Conservation (phyloP, 2,888 invertebrate genomes). For the Adelphocoris suturalis region DNA sequence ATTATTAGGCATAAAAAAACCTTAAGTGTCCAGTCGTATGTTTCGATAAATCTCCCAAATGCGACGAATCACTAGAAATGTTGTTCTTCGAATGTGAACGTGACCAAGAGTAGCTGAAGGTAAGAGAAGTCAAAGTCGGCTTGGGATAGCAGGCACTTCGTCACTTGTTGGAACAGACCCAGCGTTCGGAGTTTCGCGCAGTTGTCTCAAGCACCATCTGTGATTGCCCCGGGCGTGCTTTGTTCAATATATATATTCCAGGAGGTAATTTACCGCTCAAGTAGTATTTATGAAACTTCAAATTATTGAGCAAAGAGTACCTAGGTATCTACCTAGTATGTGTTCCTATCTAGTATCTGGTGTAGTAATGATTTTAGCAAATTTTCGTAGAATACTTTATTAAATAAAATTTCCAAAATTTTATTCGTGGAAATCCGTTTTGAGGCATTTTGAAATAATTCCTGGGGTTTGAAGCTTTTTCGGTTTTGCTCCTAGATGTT, state of each 20-base stretch:
- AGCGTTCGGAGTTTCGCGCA: slow-evolving; percentile 29
- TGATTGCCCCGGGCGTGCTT: background rate
- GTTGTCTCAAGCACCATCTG: slow-evolving; percentile 48
- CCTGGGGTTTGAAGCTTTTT: too few species aligned
- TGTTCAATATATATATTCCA: background rate
- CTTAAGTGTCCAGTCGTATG: background rate
- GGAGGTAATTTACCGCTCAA: background rate
- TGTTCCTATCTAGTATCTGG: too few species aligned
- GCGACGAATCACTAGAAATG: background rate
- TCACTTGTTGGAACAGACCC: slow-evolving; percentile 49
- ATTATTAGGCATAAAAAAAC: too few species aligned
- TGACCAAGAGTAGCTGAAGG: background rate
- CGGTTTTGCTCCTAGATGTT: too few species aligned
- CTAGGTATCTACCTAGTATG: too few species aligned
- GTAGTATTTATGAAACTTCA: background rate
- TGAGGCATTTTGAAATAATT: too few species aligned
- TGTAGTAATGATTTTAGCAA: too few species aligned
- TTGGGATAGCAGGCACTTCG: slow-evolving; percentile 24
- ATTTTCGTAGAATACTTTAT: too few species aligned
- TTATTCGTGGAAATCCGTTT: too few species aligned
- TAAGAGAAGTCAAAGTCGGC: background rate
- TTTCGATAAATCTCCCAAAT: background rate
- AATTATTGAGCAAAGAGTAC: background rate
- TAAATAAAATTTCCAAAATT: too few species aligned
- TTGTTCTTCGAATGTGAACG: background rate